These are phyloP conservation scores for Dasyornis broadbenti DNA, from an alignment of 2,113 vertebrate genomes.

Conservation along the genomic window DNA sequence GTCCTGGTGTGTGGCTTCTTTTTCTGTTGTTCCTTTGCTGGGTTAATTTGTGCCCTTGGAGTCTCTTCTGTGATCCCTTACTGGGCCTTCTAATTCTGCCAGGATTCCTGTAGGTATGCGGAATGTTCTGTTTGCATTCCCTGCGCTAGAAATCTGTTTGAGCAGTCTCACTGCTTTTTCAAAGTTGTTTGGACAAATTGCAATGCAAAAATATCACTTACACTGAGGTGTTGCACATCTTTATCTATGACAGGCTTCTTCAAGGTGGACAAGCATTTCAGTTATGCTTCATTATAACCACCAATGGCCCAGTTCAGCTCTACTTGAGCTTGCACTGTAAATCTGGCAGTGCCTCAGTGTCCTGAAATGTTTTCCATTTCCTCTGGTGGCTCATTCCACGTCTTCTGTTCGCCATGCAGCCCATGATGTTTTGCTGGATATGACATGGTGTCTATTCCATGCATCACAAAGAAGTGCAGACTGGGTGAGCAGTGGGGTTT, in stretches of 20 bases:
- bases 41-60: not conserved
- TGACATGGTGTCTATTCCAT: accelerated
- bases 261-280: not conserved
- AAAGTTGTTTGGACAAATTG: not conserved
- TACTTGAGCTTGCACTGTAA: not conserved
- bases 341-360: not conserved
- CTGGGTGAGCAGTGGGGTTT: not conserved
- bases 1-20: not conserved
- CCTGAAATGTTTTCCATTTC: not conserved
- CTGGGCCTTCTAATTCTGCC: not conserved
- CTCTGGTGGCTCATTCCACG: not conserved
- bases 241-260: not conserved
- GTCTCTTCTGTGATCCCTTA: not conserved
- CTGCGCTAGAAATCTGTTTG: not conserved
- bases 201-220: not conserved
- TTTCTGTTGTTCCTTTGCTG: not conserved
- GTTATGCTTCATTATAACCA: not conserved
- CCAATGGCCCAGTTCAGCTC: not conserved
- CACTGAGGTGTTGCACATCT: not conserved
- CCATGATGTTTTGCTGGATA: not conserved
- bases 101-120: not conserved
- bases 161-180: not conserved
- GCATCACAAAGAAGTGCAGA: not conserved
- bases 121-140: not conserved
- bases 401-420: not conserved